A percentile compares a stretch with the other conserved stretches of the same genome.
Conservation (phyloP, 2,797 vertebrate genomes). For the Cyclura pinguis region DNA sequence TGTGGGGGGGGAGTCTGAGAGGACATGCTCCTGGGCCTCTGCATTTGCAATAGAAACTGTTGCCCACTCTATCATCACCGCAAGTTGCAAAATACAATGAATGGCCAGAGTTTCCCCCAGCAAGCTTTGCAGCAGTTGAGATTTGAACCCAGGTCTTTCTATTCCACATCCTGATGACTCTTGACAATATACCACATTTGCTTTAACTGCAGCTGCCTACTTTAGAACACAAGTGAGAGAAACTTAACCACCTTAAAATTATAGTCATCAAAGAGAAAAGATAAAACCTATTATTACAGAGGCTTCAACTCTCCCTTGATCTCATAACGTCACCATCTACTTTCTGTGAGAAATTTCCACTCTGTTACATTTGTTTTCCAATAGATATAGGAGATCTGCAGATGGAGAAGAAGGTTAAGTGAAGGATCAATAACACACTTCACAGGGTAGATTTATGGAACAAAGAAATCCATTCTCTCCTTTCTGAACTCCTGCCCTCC, state of each 20-base stretch:
- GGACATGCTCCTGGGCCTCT: no score
- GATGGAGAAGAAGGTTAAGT: neutral
- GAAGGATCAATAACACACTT: slow-evolving; percentile 45
- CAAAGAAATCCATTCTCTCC: slow-evolving; percentile 23
- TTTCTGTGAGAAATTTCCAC: neutral
- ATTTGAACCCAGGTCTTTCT: neutral
- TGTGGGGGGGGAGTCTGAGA: no score
- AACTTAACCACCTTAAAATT: neutral
- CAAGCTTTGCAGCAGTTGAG: neutral
- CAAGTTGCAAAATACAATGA: neutral
- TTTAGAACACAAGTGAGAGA: slow-evolving; percentile 10
- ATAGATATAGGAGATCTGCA: neutral
- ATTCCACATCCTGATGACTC: neutral
- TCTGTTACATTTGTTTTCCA: slow-evolving; percentile 32
- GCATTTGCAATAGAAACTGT: neutral
- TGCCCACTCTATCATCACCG: neutral
- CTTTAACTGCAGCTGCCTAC: neutral
- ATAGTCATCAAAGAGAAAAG: slow-evolving; percentile 1
- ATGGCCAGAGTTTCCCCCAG: no score
- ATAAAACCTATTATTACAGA: neutral
- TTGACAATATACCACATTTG: neutral
- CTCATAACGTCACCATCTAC: neutral
- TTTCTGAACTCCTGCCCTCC: slow-evolving; percentile 17
- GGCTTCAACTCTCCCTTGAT: neutral
- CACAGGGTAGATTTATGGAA: slow-evolving; percentile 40